A percentile compares a stretch with the other conserved stretches of the same genome.
Evolutionary conservation across 2,113 vertebrate genomes (phyloP).

Genomic region (Eretmodus cyanostictus): DNA sequence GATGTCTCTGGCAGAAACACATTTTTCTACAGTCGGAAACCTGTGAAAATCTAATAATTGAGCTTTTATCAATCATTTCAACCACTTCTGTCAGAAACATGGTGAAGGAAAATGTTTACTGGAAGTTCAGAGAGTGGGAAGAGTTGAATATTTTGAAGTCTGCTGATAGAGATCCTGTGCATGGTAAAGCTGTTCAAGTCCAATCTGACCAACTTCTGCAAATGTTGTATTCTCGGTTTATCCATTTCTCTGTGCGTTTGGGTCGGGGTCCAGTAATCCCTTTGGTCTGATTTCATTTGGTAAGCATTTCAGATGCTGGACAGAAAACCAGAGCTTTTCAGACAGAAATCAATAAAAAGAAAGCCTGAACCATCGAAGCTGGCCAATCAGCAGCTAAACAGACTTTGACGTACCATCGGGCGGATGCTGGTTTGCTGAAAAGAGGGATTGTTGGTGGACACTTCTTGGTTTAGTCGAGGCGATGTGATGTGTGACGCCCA

Average conservation of each 20-base stretch:
- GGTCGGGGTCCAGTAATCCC: background rate
- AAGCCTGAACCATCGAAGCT: background rate
- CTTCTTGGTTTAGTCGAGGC: background rate
- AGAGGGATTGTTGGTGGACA: slow-evolving; percentile 12
- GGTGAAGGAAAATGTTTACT: background rate
- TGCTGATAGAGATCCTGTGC: background rate
- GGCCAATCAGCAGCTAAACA: background rate
- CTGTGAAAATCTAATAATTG: rapidly evolving
- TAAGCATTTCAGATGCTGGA: background rate
- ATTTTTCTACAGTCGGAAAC: background rate
- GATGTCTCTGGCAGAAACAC: rapidly evolving
- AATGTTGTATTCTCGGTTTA: background rate
- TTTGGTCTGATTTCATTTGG: background rate
- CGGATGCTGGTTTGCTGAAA: background rate
- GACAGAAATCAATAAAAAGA: background rate
- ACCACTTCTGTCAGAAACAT: background rate
- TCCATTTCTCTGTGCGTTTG: background rate
- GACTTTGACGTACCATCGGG: background rate
- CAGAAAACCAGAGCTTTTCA: background rate
- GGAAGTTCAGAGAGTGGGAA: background rate
- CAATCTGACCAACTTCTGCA: background rate
- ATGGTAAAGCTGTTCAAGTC: background rate
- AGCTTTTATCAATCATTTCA: background rate
- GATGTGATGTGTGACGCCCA: background rate
- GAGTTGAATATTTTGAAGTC: background rate